Evolutionary conservation across 2,888 invertebrate species (phyloP).

Genomic region (Drosophila conformis): DNA sequence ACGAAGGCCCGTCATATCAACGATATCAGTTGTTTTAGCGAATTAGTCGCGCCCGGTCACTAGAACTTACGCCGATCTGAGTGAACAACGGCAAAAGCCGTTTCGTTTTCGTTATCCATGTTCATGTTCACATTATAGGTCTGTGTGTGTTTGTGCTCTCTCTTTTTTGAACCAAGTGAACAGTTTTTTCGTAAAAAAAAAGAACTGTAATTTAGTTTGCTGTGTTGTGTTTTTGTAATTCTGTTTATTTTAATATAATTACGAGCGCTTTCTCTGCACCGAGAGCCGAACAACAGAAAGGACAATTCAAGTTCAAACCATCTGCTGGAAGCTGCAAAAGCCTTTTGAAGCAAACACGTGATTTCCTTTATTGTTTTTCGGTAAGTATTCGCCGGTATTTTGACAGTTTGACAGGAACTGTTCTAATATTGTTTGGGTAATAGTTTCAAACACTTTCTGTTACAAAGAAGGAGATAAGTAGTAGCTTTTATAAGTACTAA

Average conservation of each 20-base stretch:
- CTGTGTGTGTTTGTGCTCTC: slow-evolving; percentile 27
- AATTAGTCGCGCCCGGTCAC: slow-evolving; percentile 77
- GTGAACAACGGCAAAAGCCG: slow-evolving; percentile 21
- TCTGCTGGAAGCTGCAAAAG: slow-evolving; percentile 57
- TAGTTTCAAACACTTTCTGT: slow-evolving; percentile 1
- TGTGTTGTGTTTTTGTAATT: slow-evolving; percentile 10
- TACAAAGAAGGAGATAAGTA: slow-evolving; percentile 10
- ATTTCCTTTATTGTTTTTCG: slow-evolving; percentile 42
- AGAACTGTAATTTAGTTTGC: slow-evolving; percentile 67
- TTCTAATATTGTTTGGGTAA: background rate
- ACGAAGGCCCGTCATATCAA: slow-evolving; percentile 78
- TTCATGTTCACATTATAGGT: slow-evolving; percentile 49
- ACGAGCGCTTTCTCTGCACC: slow-evolving; percentile 58
- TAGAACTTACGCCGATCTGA: slow-evolving; percentile 28
- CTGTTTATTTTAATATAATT: slow-evolving; percentile 62
- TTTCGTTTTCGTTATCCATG: slow-evolving; percentile 39
- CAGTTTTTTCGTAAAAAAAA: slow-evolving; percentile 28
- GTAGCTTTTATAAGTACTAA: background rate
- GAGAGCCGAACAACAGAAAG: slow-evolving; percentile 44
- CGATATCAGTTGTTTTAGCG: slow-evolving; percentile 80
- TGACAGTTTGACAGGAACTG: slow-evolving; percentile 42
- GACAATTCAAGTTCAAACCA: slow-evolving; percentile 70
- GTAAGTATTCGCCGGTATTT: slow-evolving; percentile 57
- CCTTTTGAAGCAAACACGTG: slow-evolving; percentile 29
- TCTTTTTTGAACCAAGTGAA: slow-evolving; percentile 26